Conservation (phyloP, 1,140 invertebrate genomes). For the Ceratitis capitata region DNA sequence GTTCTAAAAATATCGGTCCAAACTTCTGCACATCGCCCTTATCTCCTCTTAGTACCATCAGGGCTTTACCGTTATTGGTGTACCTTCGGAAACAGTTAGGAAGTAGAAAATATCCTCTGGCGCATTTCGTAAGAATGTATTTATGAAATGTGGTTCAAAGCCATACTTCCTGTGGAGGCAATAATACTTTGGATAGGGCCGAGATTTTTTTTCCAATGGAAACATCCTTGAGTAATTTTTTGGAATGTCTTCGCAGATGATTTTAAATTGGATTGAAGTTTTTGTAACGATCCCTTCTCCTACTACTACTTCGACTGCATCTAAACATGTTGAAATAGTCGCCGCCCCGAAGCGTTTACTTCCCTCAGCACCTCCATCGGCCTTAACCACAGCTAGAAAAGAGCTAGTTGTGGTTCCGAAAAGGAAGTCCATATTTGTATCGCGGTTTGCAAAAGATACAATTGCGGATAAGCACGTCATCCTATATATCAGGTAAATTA, state of each 20-base stretch:
- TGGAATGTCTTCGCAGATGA: slow-evolving; percentile 71
- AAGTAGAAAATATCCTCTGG: slow-evolving; percentile 72
- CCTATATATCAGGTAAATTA: too few relatives aligned
- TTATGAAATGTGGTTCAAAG: slow-evolving; percentile 76
- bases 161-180: slow-evolving; percentile 76
- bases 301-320: too few relatives aligned
- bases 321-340: too few relatives aligned
- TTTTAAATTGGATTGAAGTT: slow-evolving; percentile 76
- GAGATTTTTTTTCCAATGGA: slow-evolving; percentile 69
- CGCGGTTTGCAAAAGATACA: too few relatives aligned
- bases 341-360: too few relatives aligned
- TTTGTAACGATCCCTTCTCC: slow-evolving; percentile 76
- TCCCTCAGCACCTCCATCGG: too few relatives aligned
- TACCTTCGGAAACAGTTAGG: slow-evolving; percentile 73
- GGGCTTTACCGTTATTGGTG: slow-evolving; percentile 68
- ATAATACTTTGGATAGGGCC: slow-evolving; percentile 69
- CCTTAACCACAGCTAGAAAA: too few relatives aligned
- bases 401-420: too few relatives aligned
- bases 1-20: slow-evolving; percentile 68
- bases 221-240: slow-evolving; percentile 73
- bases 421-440: too few relatives aligned
- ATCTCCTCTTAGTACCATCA: slow-evolving; percentile 72
- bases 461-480: too few relatives aligned
- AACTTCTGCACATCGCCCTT: slow-evolving; percentile 65
- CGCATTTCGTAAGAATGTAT: slow-evolving; percentile 72